phyloP scores from a whole-genome alignment of 1,140 invertebrate genomes.

The Doryteuthis pealeii region DNA sequence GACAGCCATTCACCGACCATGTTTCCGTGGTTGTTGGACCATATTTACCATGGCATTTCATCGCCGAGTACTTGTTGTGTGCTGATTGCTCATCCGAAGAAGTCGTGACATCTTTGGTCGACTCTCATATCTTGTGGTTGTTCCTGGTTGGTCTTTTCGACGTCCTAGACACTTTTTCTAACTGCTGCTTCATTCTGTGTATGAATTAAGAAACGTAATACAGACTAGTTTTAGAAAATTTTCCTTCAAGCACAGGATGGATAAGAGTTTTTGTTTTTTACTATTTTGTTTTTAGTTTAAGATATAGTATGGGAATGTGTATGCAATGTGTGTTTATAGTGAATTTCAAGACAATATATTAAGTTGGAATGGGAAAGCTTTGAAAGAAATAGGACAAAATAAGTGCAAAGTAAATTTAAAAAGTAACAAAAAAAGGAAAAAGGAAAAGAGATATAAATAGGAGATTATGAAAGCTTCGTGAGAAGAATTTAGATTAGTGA shows the following conservation, averaged over 20 bases:
- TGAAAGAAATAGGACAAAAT: too few relatives aligned
- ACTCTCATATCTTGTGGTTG: conserved; percentile 37
- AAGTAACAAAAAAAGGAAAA: too few relatives aligned
- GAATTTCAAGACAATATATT: too few relatives aligned
- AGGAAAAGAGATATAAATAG: too few relatives aligned
- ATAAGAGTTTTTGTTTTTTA: background rate
- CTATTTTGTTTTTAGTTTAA: background rate
- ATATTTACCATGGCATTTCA: conserved; percentile 57
- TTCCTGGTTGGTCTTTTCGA: conserved; percentile 22
- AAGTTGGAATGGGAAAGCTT: too few relatives aligned
- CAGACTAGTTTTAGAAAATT: conserved; percentile 8
- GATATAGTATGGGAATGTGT: too few relatives aligned
- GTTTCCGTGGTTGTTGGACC: conserved; percentile 73
- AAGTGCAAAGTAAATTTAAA: too few relatives aligned
- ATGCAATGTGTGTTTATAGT: too few relatives aligned
- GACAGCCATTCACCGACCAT: conserved; percentile 73
- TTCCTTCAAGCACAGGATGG: background rate
- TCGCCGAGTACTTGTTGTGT: conserved; percentile 46
- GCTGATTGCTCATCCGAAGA: conserved; percentile 50
- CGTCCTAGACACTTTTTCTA: conserved; percentile 23
- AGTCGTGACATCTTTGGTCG: conserved; percentile 47
- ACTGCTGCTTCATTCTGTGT: conserved; percentile 32
- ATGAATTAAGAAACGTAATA: conserved; percentile 7
- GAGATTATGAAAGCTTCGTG: too few relatives aligned
- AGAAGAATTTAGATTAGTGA: too few relatives aligned